Conservation (phyloP, 2,888 invertebrate species). For the Meghimatium bilineatum region DNA sequence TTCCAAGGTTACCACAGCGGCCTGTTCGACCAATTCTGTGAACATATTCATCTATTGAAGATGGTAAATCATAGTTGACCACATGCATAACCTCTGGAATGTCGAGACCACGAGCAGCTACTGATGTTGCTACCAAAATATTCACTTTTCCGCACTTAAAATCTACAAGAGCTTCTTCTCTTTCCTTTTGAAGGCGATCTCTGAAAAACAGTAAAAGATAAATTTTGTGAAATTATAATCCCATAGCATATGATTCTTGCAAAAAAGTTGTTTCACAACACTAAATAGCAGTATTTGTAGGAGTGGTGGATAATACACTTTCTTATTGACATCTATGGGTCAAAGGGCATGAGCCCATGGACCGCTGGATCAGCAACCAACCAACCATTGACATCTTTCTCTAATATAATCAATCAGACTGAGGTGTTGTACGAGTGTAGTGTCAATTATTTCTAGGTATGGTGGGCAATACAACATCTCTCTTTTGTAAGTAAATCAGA, state of each 20-base stretch:
- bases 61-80: constrained; percentile 98
- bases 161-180: constrained; percentile 85
- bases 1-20: constrained; percentile 97
- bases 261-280: no score
- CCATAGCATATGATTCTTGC: constrained; percentile 78
- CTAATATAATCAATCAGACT: no score
- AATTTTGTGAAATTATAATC: neutral
- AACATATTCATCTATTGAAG: constrained; percentile 99
- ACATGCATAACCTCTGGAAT: constrained; percentile 97
- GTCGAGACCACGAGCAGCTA: constrained; percentile 92
- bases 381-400: no score
- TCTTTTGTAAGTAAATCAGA: no score
- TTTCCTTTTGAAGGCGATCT: constrained; percentile 84
- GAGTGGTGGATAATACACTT: no score
- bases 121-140: constrained; percentile 95
- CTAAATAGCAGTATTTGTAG: no score
- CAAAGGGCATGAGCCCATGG: no score
- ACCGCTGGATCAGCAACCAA: no score
- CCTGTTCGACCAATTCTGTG: constrained; percentile 98
- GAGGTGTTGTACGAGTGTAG: no score
- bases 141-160: constrained; percentile 88
- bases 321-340: no score
- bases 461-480: no score
- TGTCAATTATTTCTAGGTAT: no score
- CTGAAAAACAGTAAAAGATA: constrained; percentile 63